A percentile compares a stretch with the other conserved stretches of the same genome.
Conservation (phyloP, 2,797 vertebrate genomes). For the Enteromius fasciolatus region DNA sequence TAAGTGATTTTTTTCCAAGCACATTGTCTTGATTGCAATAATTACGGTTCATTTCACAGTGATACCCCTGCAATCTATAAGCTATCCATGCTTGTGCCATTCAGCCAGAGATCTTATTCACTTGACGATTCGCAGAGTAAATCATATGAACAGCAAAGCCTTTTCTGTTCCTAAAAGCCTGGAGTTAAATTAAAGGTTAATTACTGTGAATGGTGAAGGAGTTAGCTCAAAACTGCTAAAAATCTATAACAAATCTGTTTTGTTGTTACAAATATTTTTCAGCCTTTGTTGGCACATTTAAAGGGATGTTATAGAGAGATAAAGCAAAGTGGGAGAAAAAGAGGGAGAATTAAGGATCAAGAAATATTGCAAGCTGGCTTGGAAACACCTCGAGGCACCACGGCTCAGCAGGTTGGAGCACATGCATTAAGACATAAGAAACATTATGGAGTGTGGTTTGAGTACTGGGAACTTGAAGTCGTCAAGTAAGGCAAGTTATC, state of each 20-base stretch:
- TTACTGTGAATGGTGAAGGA: neutral
- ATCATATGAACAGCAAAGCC: neutral
- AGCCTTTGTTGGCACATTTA: neutral
- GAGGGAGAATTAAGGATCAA: neutral
- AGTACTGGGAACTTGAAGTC: neutral
- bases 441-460: neutral
- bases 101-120: neutral
- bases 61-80: neutral
- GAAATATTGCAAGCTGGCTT: neutral
- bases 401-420: slow-evolving; percentile 1
- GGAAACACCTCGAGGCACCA: neutral
- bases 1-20: neutral
- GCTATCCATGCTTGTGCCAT: neutral
- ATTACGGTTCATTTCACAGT: slow-evolving; percentile 29
- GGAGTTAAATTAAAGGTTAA: neutral
- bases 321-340: neutral
- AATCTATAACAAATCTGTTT: neutral
- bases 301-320: neutral
- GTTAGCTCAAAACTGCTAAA: neutral
- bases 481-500: neutral
- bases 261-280: neutral
- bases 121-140: neutral
- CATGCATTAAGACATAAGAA: neutral
- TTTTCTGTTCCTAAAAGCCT: slow-evolving; percentile 9
- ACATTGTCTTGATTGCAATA: slow-evolving; percentile 10